Evolutionary conservation across 2,797 vertebrate species (phyloP), one percentile per base, ranked within the genome.

Genomic region (Pteropus rufus): DNA sequence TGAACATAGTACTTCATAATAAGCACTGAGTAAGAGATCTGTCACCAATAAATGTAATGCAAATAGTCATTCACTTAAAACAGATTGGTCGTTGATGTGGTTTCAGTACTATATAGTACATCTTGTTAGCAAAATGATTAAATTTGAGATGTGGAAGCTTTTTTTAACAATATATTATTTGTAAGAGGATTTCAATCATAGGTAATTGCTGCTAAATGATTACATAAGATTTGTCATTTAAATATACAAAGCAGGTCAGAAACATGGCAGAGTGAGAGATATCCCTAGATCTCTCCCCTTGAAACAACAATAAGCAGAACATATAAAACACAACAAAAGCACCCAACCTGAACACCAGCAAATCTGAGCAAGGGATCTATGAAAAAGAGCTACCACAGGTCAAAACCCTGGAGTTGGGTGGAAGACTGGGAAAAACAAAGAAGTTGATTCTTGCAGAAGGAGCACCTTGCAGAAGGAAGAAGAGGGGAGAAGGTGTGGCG

Each of bases 41-140:
- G 65, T 77, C 91, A 97, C 84, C 96, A 96, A 95, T 96, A 97
- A 26, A 62, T 65, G 34, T 54, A 80, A 97, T 95, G 91, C 0
- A 58, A 97, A 96, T 67, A 54, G 24, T 83, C 96, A 84, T 83
- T 89, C 88, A 97, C 96, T 97, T 98, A 94, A 97, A 98, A 97
- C 85, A 91, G 62, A 60, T 97, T 88, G 94, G 79, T 80, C 41
- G 54, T 88, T 87, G 92, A 93, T 97, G 93, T 70, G 82, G 95
- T 83, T 89, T 96, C 92, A 95, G 95, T 97, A 93, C 41, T 91
- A 83, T 83, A 67, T 62, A 94, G 92, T 83, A 92, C 58, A 82
- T 97, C 93, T 96, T 97, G 62, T 97, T 97, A 97, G 97, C 93
- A 96, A 84, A 93, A 97, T 97, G 97, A 97, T 97, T 97, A 14